Evolutionary conservation across 2,888 invertebrate species (phyloP).

Genomic region (Dasysyrphus albostriatus): DNA sequence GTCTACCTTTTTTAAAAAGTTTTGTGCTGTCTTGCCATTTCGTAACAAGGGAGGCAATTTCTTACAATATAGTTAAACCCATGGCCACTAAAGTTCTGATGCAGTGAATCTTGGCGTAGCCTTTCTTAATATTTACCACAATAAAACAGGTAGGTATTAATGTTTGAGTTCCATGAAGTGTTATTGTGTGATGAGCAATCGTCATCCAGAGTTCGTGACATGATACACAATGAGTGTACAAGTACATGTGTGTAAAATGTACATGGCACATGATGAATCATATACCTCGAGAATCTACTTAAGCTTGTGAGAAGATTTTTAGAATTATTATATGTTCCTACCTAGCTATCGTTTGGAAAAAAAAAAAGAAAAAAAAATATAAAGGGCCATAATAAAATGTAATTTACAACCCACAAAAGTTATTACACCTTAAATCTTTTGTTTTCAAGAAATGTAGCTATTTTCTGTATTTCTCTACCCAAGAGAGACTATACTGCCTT

Average conservation of each 20-base stretch:
- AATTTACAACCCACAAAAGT: slow-evolving; percentile 74
- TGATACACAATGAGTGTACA: slow-evolving; percentile 57
- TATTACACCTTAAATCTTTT: slow-evolving; percentile 70
- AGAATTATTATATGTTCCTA: slow-evolving; percentile 13
- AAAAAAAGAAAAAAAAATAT: not conserved
- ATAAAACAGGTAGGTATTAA: slow-evolving; percentile 69
- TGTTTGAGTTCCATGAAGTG: slow-evolving; percentile 70
- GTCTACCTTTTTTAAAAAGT: no score
- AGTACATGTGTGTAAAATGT: not conserved
- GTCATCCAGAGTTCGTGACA: slow-evolving; percentile 68
- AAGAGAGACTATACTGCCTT: slow-evolving; percentile 3
- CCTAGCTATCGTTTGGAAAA: not conserved
- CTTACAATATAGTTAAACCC: no score
- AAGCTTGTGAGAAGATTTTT: slow-evolving; percentile 54
- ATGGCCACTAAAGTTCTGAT: no score
- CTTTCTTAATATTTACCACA: slow-evolving; percentile 40
- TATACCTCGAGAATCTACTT: slow-evolving; percentile 31
- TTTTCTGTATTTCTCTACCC: slow-evolving; percentile 1
- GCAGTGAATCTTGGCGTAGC: no score
- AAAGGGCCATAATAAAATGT: slow-evolving; percentile 69
- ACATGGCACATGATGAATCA: slow-evolving; percentile 14
- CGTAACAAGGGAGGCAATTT: no score
- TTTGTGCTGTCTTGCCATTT: no score
- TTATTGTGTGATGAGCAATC: slow-evolving; percentile 71
- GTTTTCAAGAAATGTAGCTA: slow-evolving; percentile 46